phyloP scores from a whole-genome alignment of 2,888 invertebrate species.

The Metallyticus violacea region DNA sequence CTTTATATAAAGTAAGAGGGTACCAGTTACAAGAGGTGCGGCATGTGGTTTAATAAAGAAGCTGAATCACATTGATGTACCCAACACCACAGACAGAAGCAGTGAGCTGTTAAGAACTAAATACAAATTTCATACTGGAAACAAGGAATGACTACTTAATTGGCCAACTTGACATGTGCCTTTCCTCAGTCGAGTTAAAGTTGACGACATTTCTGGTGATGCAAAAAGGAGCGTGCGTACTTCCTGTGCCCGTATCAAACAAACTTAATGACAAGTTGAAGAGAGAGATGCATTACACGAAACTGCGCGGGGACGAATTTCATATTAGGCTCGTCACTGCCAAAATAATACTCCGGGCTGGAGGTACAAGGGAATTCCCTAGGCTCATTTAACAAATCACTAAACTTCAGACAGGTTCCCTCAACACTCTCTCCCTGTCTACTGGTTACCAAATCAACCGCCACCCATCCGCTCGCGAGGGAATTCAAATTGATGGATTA shows the following conservation, averaged over 20 bases:
- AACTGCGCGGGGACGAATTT: background rate
- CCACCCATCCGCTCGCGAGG: background rate
- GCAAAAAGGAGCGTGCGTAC: background rate
- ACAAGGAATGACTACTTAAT: too few relatives aligned
- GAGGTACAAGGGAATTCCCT: background rate
- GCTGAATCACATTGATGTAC: too few relatives aligned
- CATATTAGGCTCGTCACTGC: constrained; percentile 21
- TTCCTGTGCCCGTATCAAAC: background rate
- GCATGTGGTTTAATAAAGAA: too few relatives aligned
- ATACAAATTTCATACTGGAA: background rate
- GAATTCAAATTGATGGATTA: constrained; percentile 31
- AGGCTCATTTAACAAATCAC: constrained; percentile 20
- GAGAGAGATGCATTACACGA: background rate
- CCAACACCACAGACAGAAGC: background rate
- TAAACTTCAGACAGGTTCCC: constrained; percentile 20
- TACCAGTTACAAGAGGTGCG: too few relatives aligned
- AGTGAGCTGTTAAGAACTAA: background rate
- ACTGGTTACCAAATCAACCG: constrained; percentile 10
- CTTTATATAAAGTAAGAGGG: too few relatives aligned
- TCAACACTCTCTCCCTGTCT: background rate
- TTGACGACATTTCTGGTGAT: background rate
- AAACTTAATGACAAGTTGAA: background rate
- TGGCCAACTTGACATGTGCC: background rate
- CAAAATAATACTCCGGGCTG: background rate
- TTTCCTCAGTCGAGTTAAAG: background rate